These are phyloP conservation scores for Nycteola revayana DNA, from an alignment of 2,888 invertebrate genomes.

Conservation along the genomic window DNA sequence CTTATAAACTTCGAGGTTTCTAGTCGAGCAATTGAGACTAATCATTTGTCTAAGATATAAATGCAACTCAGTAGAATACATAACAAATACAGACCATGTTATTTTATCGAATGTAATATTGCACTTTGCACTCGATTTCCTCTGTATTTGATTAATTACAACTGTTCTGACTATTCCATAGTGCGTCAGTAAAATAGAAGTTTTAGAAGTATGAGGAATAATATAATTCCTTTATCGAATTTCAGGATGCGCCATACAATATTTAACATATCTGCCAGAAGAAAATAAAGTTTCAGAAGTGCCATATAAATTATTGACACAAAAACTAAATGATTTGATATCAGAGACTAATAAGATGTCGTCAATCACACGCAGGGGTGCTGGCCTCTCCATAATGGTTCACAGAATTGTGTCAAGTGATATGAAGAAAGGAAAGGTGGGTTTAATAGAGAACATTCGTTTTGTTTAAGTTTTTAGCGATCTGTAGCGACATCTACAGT, in stretches of 20 bases:
- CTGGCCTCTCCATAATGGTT: slow-evolving; percentile 89
- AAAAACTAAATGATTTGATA: slow-evolving; percentile 69
- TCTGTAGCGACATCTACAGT: no score
- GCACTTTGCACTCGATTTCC: not conserved
- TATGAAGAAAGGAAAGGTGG: slow-evolving; percentile 75
- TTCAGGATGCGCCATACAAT: slow-evolving; percentile 74
- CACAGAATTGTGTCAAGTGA: slow-evolving; percentile 88
- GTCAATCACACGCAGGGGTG: slow-evolving; percentile 88
- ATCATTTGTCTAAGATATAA: no score
- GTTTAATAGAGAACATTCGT: slow-evolving; percentile 2
- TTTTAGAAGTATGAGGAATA: no score
- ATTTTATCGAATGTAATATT: no score
- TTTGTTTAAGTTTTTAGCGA: no score
- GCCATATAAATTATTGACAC: slow-evolving; percentile 56
- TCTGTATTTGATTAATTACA: not conserved
- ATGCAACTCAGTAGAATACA: no score
- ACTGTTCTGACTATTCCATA: not conserved
- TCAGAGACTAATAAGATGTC: slow-evolving; percentile 63
- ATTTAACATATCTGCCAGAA: slow-evolving; percentile 58
- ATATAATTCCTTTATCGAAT: no score
- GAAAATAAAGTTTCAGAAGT: slow-evolving; percentile 55
- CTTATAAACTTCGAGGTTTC: no score
- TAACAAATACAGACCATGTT: no score
- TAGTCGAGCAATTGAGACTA: no score
- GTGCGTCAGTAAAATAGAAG: no score